Base-by-base conservation (phyloP, 2,113 vertebrate genomes). In the Cyanoliseus patagonus region DNA sequence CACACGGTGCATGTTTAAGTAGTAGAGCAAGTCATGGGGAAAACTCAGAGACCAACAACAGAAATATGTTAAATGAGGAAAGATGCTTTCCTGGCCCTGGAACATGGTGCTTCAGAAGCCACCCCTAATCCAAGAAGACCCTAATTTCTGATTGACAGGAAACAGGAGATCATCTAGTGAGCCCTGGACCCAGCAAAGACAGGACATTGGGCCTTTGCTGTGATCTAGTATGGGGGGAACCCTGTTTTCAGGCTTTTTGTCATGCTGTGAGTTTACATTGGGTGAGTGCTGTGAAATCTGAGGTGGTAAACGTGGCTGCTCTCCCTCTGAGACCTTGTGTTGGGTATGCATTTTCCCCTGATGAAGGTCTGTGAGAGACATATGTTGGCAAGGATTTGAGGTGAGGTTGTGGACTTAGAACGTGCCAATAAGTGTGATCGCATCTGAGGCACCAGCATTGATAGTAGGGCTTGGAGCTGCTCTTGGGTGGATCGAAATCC, bases 391-490 rank as follows among this genome's bases (percentile, higher is more conserved):
- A 57, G 25, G 68, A 61, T 79, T 53, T 62, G n/a, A 66, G 83
- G 15, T 4, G 3, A 75, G 14, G 59, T 23, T 5, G 7, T 44
- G 47, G 23, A 83, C 12, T 75, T 31, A 17, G 30, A 66, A 86
- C 1, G 1, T 35, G 22, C 62, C 35, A 33, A 3, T 37, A 52
- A 44, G 10, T n/a, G n/a, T 44, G 52, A 47, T 35, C 27, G 2
- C 0, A 0, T 41, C n/a, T 64, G 24, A 88, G 28, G 49, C 3
- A 7, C 59, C 13, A 23, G 11, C 10, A 11, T 30, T 70, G 17
- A 6, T 35, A 35, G 70, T 24, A 41, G 70, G 49, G 42, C 61
- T 67, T 74, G 37, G 33, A 83, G 27, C 17, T 67, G 3, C 33
- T 69, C 33, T 80, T 7, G 2, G 23, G 7, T 35, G 24, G 49